phyloP scores from a whole-genome alignment of 2,113 vertebrate species.

The Jaculus jaculus region DNA sequence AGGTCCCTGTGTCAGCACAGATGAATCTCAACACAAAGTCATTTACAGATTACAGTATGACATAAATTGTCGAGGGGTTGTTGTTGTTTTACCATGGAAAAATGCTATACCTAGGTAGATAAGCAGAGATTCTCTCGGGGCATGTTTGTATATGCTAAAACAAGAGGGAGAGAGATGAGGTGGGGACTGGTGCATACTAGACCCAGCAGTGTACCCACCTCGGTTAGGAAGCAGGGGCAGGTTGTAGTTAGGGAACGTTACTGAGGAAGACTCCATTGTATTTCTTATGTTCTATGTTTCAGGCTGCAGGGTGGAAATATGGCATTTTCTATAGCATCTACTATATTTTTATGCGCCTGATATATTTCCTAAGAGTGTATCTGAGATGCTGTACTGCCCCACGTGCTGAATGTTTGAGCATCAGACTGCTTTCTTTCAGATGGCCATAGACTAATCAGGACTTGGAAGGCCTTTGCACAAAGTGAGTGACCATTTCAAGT shows the following conservation, averaged over 20 bases:
- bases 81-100: not conserved
- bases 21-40: not conserved
- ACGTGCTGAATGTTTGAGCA: not conserved
- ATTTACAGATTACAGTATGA: not conserved
- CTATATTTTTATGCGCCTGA: not conserved
- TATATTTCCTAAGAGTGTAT: not conserved
- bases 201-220: not conserved
- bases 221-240: not conserved
- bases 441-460: not conserved
- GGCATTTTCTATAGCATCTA: not conserved
- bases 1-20: not conserved
- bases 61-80: not conserved
- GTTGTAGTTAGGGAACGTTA: not conserved
- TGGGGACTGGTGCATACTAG: too few relatives aligned
- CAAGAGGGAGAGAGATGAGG: not conserved
- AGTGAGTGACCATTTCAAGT: not conserved
- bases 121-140: not conserved
- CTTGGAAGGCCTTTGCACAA: not conserved
- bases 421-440: not conserved
- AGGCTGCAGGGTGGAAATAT: not conserved
- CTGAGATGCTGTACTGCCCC: not conserved
- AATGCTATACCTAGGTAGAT: not conserved
- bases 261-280: not conserved
- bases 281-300: not conserved
- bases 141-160: not conserved